phyloP scores from a whole-genome alignment of 2,888 invertebrate species.

The Brenthis ino region DNA sequence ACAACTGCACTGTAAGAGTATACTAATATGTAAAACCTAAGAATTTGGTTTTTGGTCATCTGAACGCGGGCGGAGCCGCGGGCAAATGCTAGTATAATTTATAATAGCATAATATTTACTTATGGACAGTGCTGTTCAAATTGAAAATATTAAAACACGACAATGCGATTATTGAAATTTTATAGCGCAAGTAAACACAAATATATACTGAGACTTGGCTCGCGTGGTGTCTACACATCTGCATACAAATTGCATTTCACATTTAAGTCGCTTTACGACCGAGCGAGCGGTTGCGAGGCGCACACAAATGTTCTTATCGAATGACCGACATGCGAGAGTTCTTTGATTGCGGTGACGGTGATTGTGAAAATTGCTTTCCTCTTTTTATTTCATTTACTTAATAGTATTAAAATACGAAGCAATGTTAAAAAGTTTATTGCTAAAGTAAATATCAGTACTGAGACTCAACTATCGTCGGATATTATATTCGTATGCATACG shows the following conservation, averaged over 20 bases:
- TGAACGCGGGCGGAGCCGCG: no score
- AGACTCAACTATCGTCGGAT: not conserved
- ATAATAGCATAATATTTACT: no score
- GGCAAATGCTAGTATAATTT: no score
- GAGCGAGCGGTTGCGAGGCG: conserved; percentile 42
- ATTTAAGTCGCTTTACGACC: conserved; percentile 51
- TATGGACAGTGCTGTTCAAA: no score
- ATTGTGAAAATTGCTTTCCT: conserved; percentile 17
- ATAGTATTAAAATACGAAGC: conserved; percentile 7
- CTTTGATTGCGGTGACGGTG: conserved; percentile 33
- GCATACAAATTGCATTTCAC: conserved; percentile 61
- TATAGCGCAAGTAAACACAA: conserved; percentile 20
- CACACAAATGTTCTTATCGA: conserved; percentile 47
- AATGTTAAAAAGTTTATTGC: conserved; percentile 11
- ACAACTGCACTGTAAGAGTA: no score
- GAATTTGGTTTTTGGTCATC: no score
- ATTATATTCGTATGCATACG: not conserved
- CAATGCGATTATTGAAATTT: conserved; percentile 14
- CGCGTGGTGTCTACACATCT: conserved; percentile 56
- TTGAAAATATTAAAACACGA: not conserved
- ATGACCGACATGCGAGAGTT: conserved; percentile 50
- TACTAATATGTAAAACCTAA: no score
- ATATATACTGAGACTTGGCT: conserved; percentile 41
- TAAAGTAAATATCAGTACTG: not conserved
- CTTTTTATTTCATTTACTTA: conserved; percentile 14